These are phyloP conservation scores for Pica pica DNA, from an alignment of 2,113 vertebrate genomes.

Conservation along the genomic window DNA sequence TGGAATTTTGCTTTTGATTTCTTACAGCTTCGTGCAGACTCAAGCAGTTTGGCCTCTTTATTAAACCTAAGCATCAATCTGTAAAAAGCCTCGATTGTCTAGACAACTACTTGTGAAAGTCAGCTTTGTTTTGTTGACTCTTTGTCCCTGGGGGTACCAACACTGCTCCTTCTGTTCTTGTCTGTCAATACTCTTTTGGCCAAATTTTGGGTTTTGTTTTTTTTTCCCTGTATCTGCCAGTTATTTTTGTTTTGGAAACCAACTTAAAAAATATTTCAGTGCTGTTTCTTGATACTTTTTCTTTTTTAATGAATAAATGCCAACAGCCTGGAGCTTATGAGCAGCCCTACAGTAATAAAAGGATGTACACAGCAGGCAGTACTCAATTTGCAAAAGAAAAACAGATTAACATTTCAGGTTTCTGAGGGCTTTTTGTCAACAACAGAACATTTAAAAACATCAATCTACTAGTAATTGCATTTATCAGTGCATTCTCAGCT, in stretches of 20 bases:
- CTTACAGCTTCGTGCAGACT: not conserved
- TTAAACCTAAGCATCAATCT: constrained; percentile 37
- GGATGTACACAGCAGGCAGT: constrained; percentile 56
- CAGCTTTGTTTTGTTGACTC: constrained; percentile 20
- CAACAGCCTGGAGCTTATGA: constrained; percentile 46
- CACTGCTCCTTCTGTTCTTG: constrained; percentile 32
- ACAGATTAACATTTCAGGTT: constrained; percentile 64
- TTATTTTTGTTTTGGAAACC: constrained; percentile 32
- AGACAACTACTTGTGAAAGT: constrained; percentile 35
- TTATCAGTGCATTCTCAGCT: constrained; percentile 22
- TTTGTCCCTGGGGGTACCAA: not conserved
- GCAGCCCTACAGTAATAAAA: constrained; percentile 58
- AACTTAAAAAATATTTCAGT: constrained; percentile 24
- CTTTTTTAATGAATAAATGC: constrained; percentile 57
- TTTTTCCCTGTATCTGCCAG: not conserved
- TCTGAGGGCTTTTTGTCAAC: constrained; percentile 66
- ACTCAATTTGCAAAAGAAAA: constrained; percentile 65
- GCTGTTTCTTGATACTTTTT: constrained; percentile 29
- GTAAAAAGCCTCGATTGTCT: constrained; percentile 14
- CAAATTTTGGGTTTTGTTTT: not conserved
- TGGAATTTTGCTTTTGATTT: constrained; percentile 52
- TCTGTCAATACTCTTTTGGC: not conserved
- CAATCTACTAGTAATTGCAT: constrained; percentile 59
- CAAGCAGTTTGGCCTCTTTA: constrained; percentile 15
- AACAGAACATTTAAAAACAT: constrained; percentile 53